Evolutionary conservation across 2,888 invertebrate genomes (phyloP).

Genomic region (Phengaris alcon): DNA sequence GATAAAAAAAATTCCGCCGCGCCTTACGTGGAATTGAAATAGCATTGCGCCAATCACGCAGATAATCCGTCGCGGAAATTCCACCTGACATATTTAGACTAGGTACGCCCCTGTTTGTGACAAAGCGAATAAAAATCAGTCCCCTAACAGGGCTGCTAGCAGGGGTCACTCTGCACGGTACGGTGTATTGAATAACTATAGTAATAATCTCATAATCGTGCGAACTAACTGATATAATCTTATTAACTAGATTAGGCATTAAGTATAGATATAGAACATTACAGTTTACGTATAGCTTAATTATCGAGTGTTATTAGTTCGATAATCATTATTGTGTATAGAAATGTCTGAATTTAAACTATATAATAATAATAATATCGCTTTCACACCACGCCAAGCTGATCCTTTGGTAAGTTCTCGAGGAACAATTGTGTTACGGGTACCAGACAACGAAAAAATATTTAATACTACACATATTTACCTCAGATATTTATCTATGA

Average conservation of each 20-base stretch:
- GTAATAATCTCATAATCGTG: background rate
- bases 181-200: background rate
- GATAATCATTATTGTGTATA: background rate
- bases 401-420: too few species aligned
- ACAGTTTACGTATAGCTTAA: background rate
- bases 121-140: constrained; percentile 6
- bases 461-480: too few species aligned
- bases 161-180: background rate
- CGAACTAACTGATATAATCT: background rate
- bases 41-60: background rate
- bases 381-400: too few species aligned
- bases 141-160: background rate
- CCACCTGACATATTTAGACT: background rate
- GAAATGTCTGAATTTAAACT: too few species aligned
- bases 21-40: too few species aligned
- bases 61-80: background rate
- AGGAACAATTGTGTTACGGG: too few species aligned
- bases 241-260: background rate
- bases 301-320: too few species aligned
- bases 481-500: too few species aligned
- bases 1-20: too few species aligned
- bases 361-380: too few species aligned
- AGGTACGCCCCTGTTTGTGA: background rate
- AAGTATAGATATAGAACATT: background rate
- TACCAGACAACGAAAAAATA: too few species aligned